Base-by-base conservation (phyloP, 2,888 invertebrate genomes). In the Pseudococcus jackbeardsleyi region DNA sequence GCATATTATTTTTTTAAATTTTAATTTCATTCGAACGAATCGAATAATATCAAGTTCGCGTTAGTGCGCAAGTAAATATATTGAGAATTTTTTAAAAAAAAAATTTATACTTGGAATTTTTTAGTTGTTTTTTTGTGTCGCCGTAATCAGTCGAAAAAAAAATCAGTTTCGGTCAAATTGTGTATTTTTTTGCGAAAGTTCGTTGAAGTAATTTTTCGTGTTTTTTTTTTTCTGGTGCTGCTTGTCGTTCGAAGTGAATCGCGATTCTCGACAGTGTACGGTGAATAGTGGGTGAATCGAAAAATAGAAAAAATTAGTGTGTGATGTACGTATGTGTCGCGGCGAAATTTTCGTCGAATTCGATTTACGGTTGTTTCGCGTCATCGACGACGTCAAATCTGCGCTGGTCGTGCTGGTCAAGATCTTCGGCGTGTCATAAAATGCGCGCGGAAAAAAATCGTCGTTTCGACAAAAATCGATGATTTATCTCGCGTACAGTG, bases 391-490 rank as follows among this genome's bases (percentile, higher is more conserved):
- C 68, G 9, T 22, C 8, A 7, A 8, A 26, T 2, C 22, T 12
- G 19, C 39, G 77, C 15, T 77, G 15, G 50, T 50, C 39, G 77
- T 77, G 12, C 17, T 46, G 50, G 50, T 50, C 50, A 1, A 50
- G 77, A 39, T 77, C 39, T 77, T 77, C 77, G 77, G 12, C 39
- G 33, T 77, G 15, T 77, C 6, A 0, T 7, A 77, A 33, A 33
- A 77, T 77, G 77, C 39, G 39, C 77, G 77, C 17, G 22, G 11
- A 77, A 6, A 1, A 77, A 33, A 26, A 77, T 33, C 11, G 3
- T 33, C 26, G 22, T 33, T 39, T 26, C 77, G 77, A 77, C 39
- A 77, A 39, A 77, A 77, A 77, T 77, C 77, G 22, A 77, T 77
- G 77, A 84, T 48, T n/a, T 15, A 46, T 84, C 19, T 12, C 50